Evolutionary conservation across 2,113 vertebrate genomes (phyloP).

Genomic region (Glaucidium brasilianum): DNA sequence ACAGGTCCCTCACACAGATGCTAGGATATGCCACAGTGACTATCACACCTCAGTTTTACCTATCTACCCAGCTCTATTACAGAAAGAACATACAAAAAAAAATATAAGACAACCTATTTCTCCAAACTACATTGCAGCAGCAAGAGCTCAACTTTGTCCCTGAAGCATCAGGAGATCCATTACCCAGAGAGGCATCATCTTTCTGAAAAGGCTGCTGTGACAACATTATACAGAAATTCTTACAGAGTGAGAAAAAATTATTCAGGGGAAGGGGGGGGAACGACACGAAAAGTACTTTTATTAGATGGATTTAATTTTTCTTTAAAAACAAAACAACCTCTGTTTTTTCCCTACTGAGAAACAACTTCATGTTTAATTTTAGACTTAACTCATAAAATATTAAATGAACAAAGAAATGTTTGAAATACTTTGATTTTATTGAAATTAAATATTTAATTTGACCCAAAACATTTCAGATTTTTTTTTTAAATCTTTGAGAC

Average conservation of each 20-base stretch:
- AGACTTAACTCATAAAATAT: constrained; percentile 47
- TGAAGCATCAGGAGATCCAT: neutral
- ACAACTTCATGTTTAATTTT: constrained; percentile 23
- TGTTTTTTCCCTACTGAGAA: neutral
- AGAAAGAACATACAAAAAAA: neutral
- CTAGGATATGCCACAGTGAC: neutral
- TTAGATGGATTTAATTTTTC: neutral
- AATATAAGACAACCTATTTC: neutral
- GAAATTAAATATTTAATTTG: constrained; percentile 40
- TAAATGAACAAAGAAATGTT: constrained; percentile 20
- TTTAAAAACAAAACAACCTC: neutral
- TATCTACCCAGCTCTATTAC: neutral
- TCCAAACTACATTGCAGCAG: neutral
- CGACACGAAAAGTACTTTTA: neutral
- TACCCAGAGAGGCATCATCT: neutral
- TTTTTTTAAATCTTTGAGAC: neutral
- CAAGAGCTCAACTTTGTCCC: neutral
- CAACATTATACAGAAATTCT: neutral
- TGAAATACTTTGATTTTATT: constrained; percentile 15
- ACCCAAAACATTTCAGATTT: neutral
- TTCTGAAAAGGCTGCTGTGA: neutral
- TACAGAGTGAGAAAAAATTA: neutral
- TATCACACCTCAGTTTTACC: neutral
- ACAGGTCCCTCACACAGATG: neutral
- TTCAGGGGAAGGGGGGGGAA: fast-evolving